phyloP scores from a whole-genome alignment of 2,888 invertebrate species.

The Hydroisotoma schaefferi region DNA sequence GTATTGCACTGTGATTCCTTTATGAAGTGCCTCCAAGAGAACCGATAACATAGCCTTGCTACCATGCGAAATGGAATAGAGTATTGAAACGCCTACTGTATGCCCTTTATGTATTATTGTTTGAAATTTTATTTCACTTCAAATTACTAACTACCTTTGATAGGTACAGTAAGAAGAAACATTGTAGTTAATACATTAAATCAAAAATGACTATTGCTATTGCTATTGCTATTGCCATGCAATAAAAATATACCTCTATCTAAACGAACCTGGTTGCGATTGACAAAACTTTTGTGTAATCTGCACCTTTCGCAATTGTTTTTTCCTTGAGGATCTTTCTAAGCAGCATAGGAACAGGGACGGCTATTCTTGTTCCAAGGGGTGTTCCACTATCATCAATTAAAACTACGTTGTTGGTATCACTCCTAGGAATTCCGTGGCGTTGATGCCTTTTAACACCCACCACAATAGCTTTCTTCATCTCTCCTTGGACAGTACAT shows the following conservation, averaged over 20 bases:
- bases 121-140: background rate
- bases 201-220: background rate
- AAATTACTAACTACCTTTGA: too few relatives aligned
- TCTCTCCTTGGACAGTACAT: conserved; percentile 91
- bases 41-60: background rate
- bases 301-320: conserved; percentile 75
- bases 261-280: conserved; percentile 85
- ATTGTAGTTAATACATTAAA: background rate
- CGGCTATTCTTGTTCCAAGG: conserved; percentile 88
- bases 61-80: background rate
- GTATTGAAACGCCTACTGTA: too few relatives aligned
- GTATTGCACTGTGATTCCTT: conserved; percentile 45
- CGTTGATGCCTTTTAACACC: conserved; percentile 81
- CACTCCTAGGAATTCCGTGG: conserved; percentile 80
- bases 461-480: conserved; percentile 86
- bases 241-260: conserved; percentile 1
- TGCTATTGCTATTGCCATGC: too few relatives aligned
- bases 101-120: too few relatives aligned
- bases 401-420: conserved; percentile 92
- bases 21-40: conserved; percentile 43
- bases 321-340: conserved; percentile 78
- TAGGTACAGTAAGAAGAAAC: too few relatives aligned
- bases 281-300: conserved; percentile 86
- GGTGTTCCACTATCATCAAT: conserved; percentile 94
- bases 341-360: conserved; percentile 87